A percentile compares a stretch with the other conserved stretches of the same genome.
phyloP scores from a whole-genome alignment of 1,140 invertebrate species.

The Procambarus virginalis region DNA sequence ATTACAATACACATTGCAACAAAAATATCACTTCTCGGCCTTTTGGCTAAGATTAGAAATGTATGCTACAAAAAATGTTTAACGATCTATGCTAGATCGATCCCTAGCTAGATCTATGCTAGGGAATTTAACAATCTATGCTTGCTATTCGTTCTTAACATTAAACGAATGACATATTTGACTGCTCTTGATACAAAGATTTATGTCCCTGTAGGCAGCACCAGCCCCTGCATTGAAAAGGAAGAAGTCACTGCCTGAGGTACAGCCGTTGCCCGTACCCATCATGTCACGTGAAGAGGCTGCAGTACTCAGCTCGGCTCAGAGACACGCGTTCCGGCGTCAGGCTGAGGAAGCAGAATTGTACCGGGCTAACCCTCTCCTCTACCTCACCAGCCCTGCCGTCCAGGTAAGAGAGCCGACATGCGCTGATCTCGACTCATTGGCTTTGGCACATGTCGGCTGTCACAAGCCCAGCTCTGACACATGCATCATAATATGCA shows the following conservation, averaged over 20 bases:
- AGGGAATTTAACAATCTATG: too few species aligned
- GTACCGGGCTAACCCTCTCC: conserved; percentile 92
- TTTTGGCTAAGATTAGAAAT: neutral
- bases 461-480: too few species aligned
- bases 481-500: too few species aligned
- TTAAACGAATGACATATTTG: too few species aligned
- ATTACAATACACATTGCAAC: neutral
- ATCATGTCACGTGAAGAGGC: conserved; percentile 96
- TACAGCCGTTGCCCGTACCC: conserved; percentile 84
- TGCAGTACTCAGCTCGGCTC: conserved; percentile 90
- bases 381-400: conserved; percentile 96
- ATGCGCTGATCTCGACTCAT: too few species aligned
- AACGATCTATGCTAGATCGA: too few species aligned
- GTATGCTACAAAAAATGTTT: conserved; percentile 50
- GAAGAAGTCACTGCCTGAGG: conserved; percentile 97
- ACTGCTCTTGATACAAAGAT: too few species aligned
- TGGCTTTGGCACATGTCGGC: too few species aligned
- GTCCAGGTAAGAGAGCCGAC: conserved; percentile 85
- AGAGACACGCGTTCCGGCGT: conserved; percentile 93
- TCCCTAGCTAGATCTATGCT: too few species aligned
- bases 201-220: conserved; percentile 78
- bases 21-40: too few species aligned
- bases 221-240: conserved; percentile 81
- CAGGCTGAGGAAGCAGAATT: conserved; percentile 94
- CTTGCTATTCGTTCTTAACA: too few species aligned